phyloP scores from a whole-genome alignment of 2,113 vertebrate species.

The Istiophorus platypterus region DNA sequence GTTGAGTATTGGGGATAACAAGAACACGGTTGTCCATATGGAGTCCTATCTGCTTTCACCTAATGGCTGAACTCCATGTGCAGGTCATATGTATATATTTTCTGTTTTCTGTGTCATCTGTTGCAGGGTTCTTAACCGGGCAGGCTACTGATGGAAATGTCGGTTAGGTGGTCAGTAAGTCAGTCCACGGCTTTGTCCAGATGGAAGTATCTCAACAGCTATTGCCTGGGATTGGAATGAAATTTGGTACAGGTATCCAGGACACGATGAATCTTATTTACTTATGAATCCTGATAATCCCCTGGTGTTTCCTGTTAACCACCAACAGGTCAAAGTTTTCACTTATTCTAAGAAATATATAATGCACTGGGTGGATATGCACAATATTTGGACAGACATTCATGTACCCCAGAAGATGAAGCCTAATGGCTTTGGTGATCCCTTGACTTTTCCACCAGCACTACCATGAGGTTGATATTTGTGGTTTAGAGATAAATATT shows the following conservation, averaged over 20 bases:
- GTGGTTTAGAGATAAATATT: not conserved
- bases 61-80: slow-evolving; percentile 55
- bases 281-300: not conserved
- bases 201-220: not conserved
- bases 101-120: slow-evolving; percentile 51
- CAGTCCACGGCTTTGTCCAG: not conserved
- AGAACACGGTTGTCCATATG: slow-evolving; percentile 63
- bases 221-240: not conserved
- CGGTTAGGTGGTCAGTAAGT: not conserved
- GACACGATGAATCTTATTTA: not conserved
- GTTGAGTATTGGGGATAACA: slow-evolving; percentile 17
- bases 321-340: too few species aligned
- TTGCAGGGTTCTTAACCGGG: not conserved
- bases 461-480: not conserved
- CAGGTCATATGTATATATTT: slow-evolving; percentile 49
- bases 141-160: not conserved
- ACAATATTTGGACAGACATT: too few species aligned
- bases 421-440: too few species aligned
- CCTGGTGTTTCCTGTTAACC: not conserved
- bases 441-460: too few species aligned
- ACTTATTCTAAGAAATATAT: too few species aligned
- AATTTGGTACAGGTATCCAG: not conserved
- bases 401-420: too few species aligned
- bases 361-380: too few species aligned
- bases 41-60: slow-evolving; percentile 70